Evolutionary conservation across 35 echinoderm and acorn worm genomes (phyloP).

Genomic region (Anneissia japonica): DNA sequence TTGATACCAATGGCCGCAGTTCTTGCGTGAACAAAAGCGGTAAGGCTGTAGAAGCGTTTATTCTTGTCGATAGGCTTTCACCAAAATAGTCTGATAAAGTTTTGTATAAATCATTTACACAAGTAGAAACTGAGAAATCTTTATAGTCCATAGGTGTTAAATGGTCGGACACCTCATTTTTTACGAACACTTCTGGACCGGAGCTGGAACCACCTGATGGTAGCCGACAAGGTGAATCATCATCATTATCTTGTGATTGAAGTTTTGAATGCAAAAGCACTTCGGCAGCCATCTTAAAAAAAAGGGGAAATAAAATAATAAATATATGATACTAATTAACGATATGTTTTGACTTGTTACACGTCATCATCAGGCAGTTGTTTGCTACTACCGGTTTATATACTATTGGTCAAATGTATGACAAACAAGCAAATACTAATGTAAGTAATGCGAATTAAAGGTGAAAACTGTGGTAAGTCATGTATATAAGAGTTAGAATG

Average conservation of each 20-base stretch:
- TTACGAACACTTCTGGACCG: not conserved
- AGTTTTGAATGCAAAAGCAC: conserved; percentile 43
- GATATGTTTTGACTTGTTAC: no score
- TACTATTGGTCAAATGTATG: no score
- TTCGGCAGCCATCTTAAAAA: conserved; percentile 79
- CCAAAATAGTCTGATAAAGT: not conserved
- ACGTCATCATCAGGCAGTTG: no score
- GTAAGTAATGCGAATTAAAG: no score
- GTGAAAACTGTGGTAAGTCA: no score
- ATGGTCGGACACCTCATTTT: not conserved
- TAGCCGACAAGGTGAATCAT: conserved; percentile 4
- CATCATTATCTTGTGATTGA: conserved; percentile 1
- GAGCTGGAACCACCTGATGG: conserved; percentile 45
- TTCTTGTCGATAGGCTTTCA: not conserved
- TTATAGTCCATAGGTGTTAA: no score
- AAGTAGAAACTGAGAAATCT: no score
- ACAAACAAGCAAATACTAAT: no score
- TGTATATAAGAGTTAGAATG: no score
- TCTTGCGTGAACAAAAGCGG: not conserved
- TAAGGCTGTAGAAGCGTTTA: not conserved
- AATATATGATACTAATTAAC: no score
- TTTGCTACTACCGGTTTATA: no score
- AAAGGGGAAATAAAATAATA: no score
- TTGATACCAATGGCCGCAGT: not conserved
- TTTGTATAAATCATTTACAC: not conserved